Percentiles rank a stretch among this genome's conserved stretches.
These are phyloP conservation scores for Whitmania pigra DNA, from an alignment of 1,140 invertebrate species.

Conservation along the genomic window DNA sequence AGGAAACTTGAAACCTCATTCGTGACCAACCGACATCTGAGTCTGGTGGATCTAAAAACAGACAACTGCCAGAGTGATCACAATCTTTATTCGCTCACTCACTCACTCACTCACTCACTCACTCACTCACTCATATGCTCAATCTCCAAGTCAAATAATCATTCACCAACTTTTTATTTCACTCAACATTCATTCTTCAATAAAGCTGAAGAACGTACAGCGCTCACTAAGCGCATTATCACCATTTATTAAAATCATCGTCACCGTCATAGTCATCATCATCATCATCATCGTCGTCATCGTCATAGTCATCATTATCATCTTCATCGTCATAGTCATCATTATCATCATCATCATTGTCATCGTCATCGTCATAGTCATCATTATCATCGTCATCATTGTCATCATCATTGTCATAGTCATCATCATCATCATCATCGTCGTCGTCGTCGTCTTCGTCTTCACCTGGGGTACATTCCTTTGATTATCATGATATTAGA, in stretches of 20 bases:
- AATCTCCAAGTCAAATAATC: constrained; percentile 9
- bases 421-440: not conserved
- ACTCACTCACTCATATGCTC: constrained; percentile 13
- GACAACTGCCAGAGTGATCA: not conserved
- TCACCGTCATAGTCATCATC: not conserved
- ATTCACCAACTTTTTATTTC: not conserved
- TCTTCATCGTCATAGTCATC: constrained; percentile 1
- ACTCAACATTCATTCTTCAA: constrained; percentile 1
- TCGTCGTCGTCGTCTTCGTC: not conserved
- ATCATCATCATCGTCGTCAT: constrained; percentile 7
- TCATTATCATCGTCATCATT: not conserved
- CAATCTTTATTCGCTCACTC: constrained; percentile 6
- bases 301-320: not conserved
- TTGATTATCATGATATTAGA: too few species aligned
- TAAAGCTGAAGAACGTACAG: not conserved
- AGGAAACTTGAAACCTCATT: too few species aligned
- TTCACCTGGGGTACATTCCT: too few species aligned
- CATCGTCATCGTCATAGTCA: not conserved
- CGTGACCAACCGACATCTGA: too few species aligned
- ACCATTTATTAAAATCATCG: not conserved
- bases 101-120: constrained; percentile 10
- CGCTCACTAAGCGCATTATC: not conserved
- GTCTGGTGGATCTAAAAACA: too few species aligned
- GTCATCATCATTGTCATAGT: not conserved
- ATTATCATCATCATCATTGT: not conserved